Evolutionary conservation across 2,888 invertebrate species (phyloP).

Genomic region (Cylloceria caligata): DNA sequence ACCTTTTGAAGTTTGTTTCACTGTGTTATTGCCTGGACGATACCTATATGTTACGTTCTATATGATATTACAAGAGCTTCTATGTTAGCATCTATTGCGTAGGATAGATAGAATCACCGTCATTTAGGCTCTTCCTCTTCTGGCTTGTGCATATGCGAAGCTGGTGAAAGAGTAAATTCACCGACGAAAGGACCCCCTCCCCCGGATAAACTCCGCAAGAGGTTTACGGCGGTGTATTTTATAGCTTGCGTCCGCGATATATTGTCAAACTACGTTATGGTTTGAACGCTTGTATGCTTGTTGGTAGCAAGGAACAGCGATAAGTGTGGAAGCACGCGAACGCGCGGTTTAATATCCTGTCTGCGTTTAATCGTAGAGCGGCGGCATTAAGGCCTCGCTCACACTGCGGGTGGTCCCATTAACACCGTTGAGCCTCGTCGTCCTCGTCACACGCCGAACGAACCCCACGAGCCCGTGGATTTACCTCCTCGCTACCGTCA

Average conservation of each 20-base stretch:
- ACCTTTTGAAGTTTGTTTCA: slow-evolving; percentile 7
- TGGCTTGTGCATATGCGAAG: slow-evolving; percentile 5
- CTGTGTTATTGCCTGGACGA: not conserved
- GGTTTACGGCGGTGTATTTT: slow-evolving; percentile 79
- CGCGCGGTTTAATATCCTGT: slow-evolving; percentile 83
- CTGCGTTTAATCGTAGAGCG: slow-evolving; percentile 81
- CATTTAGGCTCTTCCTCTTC: slow-evolving; percentile 7
- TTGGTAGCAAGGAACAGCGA: slow-evolving; percentile 28
- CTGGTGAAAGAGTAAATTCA: not conserved
- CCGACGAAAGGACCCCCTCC: slow-evolving; percentile 26
- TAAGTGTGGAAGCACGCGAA: slow-evolving; percentile 44
- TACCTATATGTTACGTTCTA: not conserved
- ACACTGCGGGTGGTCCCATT: slow-evolving; percentile 81
- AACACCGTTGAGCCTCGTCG: slow-evolving; percentile 72
- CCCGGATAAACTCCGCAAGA: slow-evolving; percentile 76
- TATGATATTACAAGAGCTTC: not conserved
- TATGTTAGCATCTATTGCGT: slow-evolving; percentile 8
- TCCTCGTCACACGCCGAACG: slow-evolving; percentile 37
- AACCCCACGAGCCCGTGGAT: slow-evolving; percentile 21
- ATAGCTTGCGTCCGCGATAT: slow-evolving; percentile 76
- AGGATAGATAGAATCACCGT: slow-evolving; percentile 10
- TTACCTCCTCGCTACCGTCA: slow-evolving; percentile 33
- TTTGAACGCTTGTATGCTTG: slow-evolving; percentile 20
- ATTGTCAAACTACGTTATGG: slow-evolving; percentile 81
- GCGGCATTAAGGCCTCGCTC: slow-evolving; percentile 77